Evolutionary conservation across 1,140 invertebrate species (phyloP).

Genomic region (Sinonovacula constricta): DNA sequence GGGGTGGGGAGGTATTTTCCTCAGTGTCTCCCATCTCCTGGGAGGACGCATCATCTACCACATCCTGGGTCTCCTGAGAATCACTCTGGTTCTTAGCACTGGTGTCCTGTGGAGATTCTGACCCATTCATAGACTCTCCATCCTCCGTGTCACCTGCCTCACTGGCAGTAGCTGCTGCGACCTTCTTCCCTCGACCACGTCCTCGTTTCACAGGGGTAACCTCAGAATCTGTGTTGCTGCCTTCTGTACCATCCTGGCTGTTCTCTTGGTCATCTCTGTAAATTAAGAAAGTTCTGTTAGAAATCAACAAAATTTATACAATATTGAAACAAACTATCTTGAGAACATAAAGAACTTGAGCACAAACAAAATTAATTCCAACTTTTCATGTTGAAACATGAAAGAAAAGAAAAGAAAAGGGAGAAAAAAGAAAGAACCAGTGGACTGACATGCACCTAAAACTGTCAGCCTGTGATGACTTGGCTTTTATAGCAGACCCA

Average conservation of each 20-base stretch:
- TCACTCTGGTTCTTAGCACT: constrained; percentile 19
- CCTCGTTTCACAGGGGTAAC: not conserved
- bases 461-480: too few relatives aligned
- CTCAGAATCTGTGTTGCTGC: not conserved
- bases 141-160: constrained; percentile 12
- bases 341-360: too few relatives aligned
- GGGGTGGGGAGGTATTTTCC: constrained; percentile 26
- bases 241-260: not conserved
- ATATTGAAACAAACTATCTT: too few relatives aligned
- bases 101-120: not conserved
- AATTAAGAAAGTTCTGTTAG: constrained; percentile 4
- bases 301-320: too few relatives aligned
- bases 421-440: too few relatives aligned
- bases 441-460: too few relatives aligned
- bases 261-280: constrained; percentile 8
- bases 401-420: too few relatives aligned
- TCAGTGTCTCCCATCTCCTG: constrained; percentile 22
- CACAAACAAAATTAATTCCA: too few relatives aligned
- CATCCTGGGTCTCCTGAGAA: constrained; percentile 26
- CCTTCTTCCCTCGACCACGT: constrained; percentile 13
- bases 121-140: not conserved
- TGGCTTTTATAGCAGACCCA: too few relatives aligned
- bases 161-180: not conserved
- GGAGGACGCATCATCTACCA: too few relatives aligned
- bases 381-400: too few relatives aligned